These are phyloP conservation scores for Tetragnatha versicolor DNA, from an alignment of 1,140 invertebrate genomes.

Conservation along the genomic window DNA sequence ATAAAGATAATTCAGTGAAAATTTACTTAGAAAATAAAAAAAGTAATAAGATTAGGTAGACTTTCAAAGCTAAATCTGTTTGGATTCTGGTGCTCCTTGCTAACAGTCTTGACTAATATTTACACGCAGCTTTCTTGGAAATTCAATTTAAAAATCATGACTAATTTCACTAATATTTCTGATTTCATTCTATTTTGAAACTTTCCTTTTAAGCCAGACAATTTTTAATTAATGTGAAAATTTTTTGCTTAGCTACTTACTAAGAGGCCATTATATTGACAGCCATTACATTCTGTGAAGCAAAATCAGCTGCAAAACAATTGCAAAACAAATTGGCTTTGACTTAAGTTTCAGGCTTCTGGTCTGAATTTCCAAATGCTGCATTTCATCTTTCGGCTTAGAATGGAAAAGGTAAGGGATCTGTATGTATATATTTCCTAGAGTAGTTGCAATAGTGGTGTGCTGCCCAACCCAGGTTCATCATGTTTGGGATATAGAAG, in stretches of 20 bases:
- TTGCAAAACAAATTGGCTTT: slow-evolving; percentile 29
- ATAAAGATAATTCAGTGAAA: no score
- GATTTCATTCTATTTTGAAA: not conserved
- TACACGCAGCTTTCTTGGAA: no score
- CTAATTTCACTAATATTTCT: not conserved
- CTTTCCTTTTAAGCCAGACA: not conserved
- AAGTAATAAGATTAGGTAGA: no score
- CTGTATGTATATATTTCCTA: slow-evolving; percentile 15
- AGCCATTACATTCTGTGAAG: slow-evolving; percentile 33
- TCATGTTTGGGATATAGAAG: no score
- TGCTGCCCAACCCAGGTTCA: no score
- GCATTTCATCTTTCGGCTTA: slow-evolving; percentile 10
- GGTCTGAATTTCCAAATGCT: slow-evolving; percentile 4
- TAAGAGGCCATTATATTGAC: slow-evolving; percentile 40
- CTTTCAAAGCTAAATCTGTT: no score
- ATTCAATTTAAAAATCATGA: not conserved
- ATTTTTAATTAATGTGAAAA: not conserved
- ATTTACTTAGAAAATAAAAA: no score
- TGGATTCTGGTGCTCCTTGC: no score
- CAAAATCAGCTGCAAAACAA: slow-evolving; percentile 14
- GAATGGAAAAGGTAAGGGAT: slow-evolving; percentile 35
- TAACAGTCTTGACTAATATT: no score
- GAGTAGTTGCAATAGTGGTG: no score
- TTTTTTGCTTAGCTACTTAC: slow-evolving; percentile 33
- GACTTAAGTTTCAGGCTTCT: slow-evolving; percentile 38